Evolutionary conservation across 2,888 invertebrate species (phyloP), one percentile per base, ranked within the genome.

Genomic region (Argyra leucocephala): DNA sequence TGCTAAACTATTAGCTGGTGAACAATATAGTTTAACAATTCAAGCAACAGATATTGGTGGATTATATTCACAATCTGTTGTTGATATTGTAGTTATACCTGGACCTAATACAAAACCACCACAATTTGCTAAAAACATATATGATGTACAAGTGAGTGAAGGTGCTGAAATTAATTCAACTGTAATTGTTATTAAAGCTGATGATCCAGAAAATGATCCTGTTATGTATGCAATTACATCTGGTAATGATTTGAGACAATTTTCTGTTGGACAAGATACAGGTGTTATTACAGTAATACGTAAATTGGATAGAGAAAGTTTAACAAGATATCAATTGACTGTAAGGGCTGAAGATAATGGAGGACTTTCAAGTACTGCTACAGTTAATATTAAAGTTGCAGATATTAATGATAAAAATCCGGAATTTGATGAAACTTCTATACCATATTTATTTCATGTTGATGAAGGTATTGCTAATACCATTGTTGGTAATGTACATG

Each of bases 401-500:
- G 95, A 95, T 73, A 91, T 93, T 68, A 94, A 94, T 75, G 94
- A 95, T 74, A 92, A 93, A 73, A 93, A 93, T 76, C 94, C 94
- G 0, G 90, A 90, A 74, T 95, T 94, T 74, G 86, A 90, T n/a
- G 84, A 85, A 64, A 74, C 76, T 1, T 85, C 83, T 22, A 83
- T 89, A 69, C 90, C 91, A 0, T 94, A 94, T 73, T 81, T 85
- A 58, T 94, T 94, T 77, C 81, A 84, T n/a, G 89, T 92, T 0
- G 88, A 88, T 75, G 92, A 93, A 82, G 91, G 85, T 61, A 74
- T 81, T 6, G 73, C 80, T 0, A 82, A 82, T 31, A 83, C 83
- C 26, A 79, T 83, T 21, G 87, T 93, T 1, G 94, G 94, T 2
- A 85, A 87, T 67, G 91, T 94, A 0, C 89, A 90, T 76, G 94